Base-by-base conservation (phyloP, 2,888 invertebrate genomes). In the Meta bourneti region DNA sequence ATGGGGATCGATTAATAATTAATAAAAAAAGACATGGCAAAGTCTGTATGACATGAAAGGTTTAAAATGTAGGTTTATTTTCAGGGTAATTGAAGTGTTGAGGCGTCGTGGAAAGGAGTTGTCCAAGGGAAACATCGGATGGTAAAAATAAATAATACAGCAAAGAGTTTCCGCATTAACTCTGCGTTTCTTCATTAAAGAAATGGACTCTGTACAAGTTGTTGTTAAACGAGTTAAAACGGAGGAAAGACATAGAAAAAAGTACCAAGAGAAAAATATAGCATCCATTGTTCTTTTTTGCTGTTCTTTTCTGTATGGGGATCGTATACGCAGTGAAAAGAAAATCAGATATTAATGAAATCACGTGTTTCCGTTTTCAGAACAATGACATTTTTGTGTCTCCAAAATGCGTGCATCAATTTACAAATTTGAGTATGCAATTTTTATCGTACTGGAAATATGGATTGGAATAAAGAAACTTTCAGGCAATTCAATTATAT, bases 31-130 rank as follows among this genome's bases (percentile, higher is more conserved):
- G 52, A n/a, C 7, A 19, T 70, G 11, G 13, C 9, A 49, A 9
- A 34, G 48, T 48, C 13, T 69, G 51, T 16, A 13, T 70, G 78
- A 78, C 51, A 51, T 69, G 70, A 87, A 71, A 87, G 48, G 54
- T 79, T 87, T 71, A 87, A 79, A 71, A 87, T 71, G 51, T 71
- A 52, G 13, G 52, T 87, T 34, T 71, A 51, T 79, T 34, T 20
- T 69, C 19, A 34, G 48, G 70, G n/a, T 87, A 79, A 87, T 72
- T 87, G 71, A 71, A 70, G 85, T 78, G 77, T 49, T 49, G 77
- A 70, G 71, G 72, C n/a, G 51, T 61, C 79, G n/a, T 2, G 8
- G 13, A 79, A 87, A 72, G 69, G 54, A 16, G 34, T n/a, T 78
- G 9, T 1, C 7, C 11, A 19, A n/a, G 54, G 51, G 19, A 48